Conservation (phyloP, 2,797 vertebrate genomes). For the Gambusia yucatana region DNA sequence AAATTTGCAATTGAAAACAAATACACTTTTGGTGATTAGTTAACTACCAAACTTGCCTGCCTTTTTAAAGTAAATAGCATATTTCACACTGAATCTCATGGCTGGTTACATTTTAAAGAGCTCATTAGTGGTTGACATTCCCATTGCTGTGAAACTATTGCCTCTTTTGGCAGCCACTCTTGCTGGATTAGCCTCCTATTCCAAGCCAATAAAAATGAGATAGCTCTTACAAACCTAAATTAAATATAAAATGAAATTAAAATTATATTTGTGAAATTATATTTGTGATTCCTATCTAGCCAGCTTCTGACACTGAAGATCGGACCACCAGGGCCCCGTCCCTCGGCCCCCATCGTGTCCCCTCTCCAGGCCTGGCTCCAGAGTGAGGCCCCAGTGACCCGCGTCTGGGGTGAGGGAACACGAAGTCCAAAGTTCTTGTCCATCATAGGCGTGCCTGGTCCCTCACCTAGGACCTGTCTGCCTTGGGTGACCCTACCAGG, state of each 20-base stretch:
- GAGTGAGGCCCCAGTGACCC: too few species aligned
- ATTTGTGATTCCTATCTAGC: too few species aligned
- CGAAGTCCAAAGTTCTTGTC: too few species aligned
- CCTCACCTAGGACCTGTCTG: too few species aligned
- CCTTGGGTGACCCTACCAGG: too few species aligned
- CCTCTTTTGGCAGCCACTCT: background rate
- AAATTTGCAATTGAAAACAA: background rate
- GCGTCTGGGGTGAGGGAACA: too few species aligned
- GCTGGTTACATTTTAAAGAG: background rate
- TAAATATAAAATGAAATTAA: background rate
- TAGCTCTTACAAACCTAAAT: background rate
- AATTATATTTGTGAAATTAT: background rate
- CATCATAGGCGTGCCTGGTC: too few species aligned
- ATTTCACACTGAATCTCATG: background rate
- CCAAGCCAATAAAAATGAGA: background rate
- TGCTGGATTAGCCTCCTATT: background rate
- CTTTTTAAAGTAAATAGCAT: background rate
- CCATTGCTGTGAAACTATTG: background rate
- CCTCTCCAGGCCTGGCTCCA: too few species aligned
- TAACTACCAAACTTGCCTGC: background rate
- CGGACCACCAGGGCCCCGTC: too few species aligned
- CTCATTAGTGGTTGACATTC: background rate
- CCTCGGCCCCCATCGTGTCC: too few species aligned
- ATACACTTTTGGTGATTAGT: background rate
- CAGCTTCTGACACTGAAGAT: too few species aligned